Evolutionary conservation across 1,140 invertebrate species (phyloP).

Genomic region (Ruditapes philippinarum): DNA sequence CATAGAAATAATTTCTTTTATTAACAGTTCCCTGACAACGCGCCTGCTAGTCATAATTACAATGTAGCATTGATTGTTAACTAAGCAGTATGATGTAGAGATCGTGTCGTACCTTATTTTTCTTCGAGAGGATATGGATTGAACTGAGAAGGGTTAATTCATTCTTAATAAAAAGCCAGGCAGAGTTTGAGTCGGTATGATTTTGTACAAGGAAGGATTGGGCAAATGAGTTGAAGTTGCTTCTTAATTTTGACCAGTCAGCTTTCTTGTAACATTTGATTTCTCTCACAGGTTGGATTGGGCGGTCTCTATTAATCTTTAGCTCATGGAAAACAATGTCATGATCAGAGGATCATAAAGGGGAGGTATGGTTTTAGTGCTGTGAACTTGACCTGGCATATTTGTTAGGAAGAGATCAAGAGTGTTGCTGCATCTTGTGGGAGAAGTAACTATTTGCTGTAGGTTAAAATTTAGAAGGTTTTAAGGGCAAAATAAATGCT

Average conservation of each 20-base stretch:
- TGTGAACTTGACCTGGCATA: no score
- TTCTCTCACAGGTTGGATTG: background rate
- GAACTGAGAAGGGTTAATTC: background rate
- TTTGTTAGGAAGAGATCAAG: no score
- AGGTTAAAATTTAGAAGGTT: no score
- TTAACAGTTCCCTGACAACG: no score
- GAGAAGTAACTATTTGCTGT: no score
- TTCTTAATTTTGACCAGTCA: slow-evolving; percentile 6
- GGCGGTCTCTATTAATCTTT: slow-evolving; percentile 4
- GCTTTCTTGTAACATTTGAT: background rate
- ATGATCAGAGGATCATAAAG: slow-evolving; percentile 11
- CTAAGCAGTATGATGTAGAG: no score
- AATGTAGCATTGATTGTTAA: no score
- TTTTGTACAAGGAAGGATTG: background rate
- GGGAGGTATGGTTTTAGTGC: slow-evolving; percentile 3
- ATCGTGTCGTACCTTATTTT: background rate
- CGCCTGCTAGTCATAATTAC: no score
- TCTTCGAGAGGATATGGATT: background rate
- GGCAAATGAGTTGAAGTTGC: background rate
- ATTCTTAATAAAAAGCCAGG: background rate
- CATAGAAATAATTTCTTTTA: no score
- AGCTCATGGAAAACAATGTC: slow-evolving; percentile 14
- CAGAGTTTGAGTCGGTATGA: background rate
- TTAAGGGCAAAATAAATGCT: no score
- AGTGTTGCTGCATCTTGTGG: no score